Conservation (phyloP, 2,797 vertebrate genomes). For the Poeciliopsis gracilis region DNA sequence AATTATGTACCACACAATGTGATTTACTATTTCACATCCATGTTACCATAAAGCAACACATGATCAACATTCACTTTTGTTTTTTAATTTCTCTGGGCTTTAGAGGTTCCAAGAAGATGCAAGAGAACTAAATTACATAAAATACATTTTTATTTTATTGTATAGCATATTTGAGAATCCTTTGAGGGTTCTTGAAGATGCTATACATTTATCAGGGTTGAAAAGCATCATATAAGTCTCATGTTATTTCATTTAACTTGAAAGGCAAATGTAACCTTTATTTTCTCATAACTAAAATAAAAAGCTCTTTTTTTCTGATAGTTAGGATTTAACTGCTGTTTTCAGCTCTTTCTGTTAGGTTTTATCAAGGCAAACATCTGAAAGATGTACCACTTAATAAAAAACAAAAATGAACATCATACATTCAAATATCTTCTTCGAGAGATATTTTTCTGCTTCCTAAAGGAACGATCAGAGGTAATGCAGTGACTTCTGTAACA, state of each 20-base stretch:
- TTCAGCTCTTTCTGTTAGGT: not conserved
- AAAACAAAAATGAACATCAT: not conserved
- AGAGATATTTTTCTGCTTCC: slow-evolving; percentile 10
- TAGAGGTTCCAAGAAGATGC: not conserved
- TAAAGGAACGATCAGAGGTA: slow-evolving; percentile 31
- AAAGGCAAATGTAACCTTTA: not conserved
- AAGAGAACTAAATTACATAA: not conserved
- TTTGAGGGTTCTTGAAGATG: too few relatives aligned
- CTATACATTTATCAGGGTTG: too few relatives aligned
- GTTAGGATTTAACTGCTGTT: not conserved
- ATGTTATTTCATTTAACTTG: too few relatives aligned
- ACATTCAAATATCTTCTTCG: not conserved
- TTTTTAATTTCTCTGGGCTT: not conserved
- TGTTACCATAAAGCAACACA: slow-evolving; percentile 3
- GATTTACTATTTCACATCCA: slow-evolving; percentile 25
- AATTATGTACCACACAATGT: slow-evolving; percentile 1
- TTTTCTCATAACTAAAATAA: not conserved
- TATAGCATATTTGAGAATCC: too few relatives aligned
- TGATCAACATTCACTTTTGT: not conserved
- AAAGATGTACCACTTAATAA: not conserved
- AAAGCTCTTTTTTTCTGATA: not conserved
- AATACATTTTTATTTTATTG: not conserved
- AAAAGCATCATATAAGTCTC: too few relatives aligned
- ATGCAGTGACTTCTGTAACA: slow-evolving; percentile 12
- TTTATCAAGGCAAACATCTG: not conserved